Evolutionary conservation across 2,888 invertebrate species (phyloP), one percentile per base, ranked within the genome.

Genomic region (Protophormia terraenovae): DNA sequence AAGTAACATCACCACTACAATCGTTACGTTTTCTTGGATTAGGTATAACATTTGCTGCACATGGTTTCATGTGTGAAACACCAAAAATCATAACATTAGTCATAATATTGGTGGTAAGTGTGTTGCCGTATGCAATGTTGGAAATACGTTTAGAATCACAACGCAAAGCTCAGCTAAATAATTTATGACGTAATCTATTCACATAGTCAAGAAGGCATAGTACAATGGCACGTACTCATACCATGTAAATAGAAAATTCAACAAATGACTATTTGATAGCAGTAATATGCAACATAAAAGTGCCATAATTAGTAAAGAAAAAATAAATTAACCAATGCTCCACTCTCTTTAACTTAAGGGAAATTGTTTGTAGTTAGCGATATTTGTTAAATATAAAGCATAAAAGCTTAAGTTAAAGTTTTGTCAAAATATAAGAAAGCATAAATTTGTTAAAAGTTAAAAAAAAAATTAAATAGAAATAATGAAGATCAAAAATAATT

Each of bases 1-100:
- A 92, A 76, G 90, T 92, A 3, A 86, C 90, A 93, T 95, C 91
- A 2, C 91, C 94, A 0, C 90, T 94, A 1, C 91, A 95, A 92
- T 95, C 95, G 89, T 89, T 95, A 92, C 95, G 94, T 90, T 91
- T 94, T 91, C 89, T 94, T 0, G 96, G 96, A 1, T 91, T 95
- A 81, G 94, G 95, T 8, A 90, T 95, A 0, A 95, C 95, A 8
- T 95, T 96, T 89, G 93, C 93, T 0, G 94, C 95, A 55, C 95
- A 96, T 47, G 94, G 95, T 72, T 90, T 94, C 67, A 93, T 96
- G 58, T 96, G 96, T 83, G 93, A 93, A 72, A 92, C 92, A 69
- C 88, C 91, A 7, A 93, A 93, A 88, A 92, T 93, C 14, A 89
- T 93, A 19, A 90, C 91, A 0, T 84, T 93, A 82, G 91, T 92